Conservation (phyloP, 1,140 invertebrate genomes). For the Drosophila tropicalis region DNA sequence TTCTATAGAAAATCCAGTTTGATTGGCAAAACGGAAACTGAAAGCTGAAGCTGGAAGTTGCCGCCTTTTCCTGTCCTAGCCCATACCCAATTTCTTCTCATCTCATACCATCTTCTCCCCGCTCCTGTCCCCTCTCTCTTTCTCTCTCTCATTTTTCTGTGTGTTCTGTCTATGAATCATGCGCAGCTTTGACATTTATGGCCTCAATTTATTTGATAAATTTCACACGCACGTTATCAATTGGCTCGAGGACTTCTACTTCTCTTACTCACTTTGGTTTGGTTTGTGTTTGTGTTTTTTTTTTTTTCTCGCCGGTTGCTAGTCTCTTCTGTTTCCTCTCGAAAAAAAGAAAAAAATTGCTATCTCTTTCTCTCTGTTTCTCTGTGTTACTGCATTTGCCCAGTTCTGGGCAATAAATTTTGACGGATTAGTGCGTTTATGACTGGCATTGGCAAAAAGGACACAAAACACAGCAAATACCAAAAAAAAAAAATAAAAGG, state of each 20-base stretch:
- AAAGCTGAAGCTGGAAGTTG: slow-evolving; percentile 49
- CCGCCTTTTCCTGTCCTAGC: background rate
- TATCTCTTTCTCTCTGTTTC: background rate
- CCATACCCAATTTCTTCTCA: background rate
- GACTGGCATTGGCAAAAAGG: slow-evolving; percentile 63
- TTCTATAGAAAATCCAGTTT: slow-evolving; percentile 18
- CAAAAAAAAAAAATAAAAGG: slow-evolving; percentile 4
- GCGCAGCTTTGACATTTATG: slow-evolving; percentile 78
- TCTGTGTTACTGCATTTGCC: slow-evolving; percentile 29
- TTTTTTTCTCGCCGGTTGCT: slow-evolving; percentile 2
- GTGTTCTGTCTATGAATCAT: slow-evolving; percentile 65
- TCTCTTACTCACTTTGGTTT: slow-evolving; percentile 18
- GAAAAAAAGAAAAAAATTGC: too few relatives aligned
- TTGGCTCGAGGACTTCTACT: slow-evolving; percentile 46
- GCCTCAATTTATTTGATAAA: slow-evolving; percentile 81
- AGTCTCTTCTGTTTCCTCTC: background rate
- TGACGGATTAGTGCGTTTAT: slow-evolving; percentile 80
- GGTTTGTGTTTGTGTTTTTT: background rate
- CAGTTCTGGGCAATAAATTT: slow-evolving; percentile 74
- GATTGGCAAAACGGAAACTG: slow-evolving; percentile 61
- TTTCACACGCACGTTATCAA: slow-evolving; percentile 82
- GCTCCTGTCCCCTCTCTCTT: background rate
- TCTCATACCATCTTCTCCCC: background rate
- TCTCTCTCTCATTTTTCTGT: slow-evolving; percentile 15
- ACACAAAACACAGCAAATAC: slow-evolving; percentile 19